Conservation (phyloP, 2,113 vertebrate genomes). For the Montifringilla adamsi region DNA sequence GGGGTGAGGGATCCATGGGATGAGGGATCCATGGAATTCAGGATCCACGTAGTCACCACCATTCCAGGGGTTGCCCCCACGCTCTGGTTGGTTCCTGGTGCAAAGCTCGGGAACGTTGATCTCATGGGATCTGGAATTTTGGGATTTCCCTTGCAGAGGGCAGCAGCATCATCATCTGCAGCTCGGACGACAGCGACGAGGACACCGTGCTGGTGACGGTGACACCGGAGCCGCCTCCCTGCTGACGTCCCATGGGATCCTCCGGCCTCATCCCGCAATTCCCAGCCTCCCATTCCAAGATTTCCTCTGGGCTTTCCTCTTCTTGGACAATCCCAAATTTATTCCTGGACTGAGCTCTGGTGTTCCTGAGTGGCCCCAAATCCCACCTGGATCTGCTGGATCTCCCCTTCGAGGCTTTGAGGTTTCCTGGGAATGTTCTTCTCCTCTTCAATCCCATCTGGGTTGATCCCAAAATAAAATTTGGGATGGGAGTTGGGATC, state of each 20-base stretch:
- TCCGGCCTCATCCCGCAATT: rapidly evolving
- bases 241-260: rapidly evolving
- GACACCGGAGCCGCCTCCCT: not conserved
- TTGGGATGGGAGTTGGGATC: not conserved
- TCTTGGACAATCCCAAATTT: not conserved
- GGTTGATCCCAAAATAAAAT: not conserved
- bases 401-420: rapidly evolving
- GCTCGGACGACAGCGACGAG: conserved; percentile 65
- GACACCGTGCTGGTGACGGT: conserved; percentile 60
- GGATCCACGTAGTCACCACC: not conserved
- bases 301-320: rapidly evolving
- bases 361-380: rapidly evolving
- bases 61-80: rapidly evolving
- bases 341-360: not conserved
- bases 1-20: not conserved
- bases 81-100: rapidly evolving
- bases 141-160: conserved; percentile 42
- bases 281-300: not conserved
- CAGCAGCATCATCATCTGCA: conserved; percentile 65
- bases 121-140: rapidly evolving
- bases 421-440: not conserved
- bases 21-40: not conserved
- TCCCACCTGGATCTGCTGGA: not conserved
- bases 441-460: rapidly evolving
- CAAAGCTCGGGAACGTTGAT: rapidly evolving